Base-by-base conservation (phyloP, 1,140 invertebrate genomes). In the Nomia melanderi region DNA sequence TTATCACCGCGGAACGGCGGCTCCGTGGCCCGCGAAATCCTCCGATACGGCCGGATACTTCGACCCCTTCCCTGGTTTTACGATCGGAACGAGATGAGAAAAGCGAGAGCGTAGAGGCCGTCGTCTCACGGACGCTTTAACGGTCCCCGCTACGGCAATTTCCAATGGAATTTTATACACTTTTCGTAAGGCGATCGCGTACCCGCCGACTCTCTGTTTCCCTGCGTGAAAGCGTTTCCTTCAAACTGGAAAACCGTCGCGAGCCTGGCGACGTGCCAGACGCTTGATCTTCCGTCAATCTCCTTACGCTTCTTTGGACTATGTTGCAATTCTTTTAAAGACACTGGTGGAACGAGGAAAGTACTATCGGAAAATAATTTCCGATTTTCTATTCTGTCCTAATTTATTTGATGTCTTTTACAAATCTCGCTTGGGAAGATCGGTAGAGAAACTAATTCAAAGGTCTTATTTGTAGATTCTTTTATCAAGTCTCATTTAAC, bases 1-100 rank as follows among this genome's bases (percentile, higher is more conserved):
- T 90, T 90, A 90, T 90, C 89, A 86, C 87, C 69, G 78, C 33
- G 56, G 65, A 80, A n/a, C n/a, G n/a, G n/a, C n/a, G n/a, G n/a
- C n/a, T n/a, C n/a, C n/a, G n/a, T 17, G 77, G 80, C 83, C 29
- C 44, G n/a, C 77, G 78, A 74, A 84, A 88, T 86, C 80, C 83
- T 29, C 4, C 44, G 67, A 75, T 79, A 77, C 64, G 54, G 70
- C 66, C 25, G 47, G 79, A 79, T 88, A 83, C 77, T 82, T 62
- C 56, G 47, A 36, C 33, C 56, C 82, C 78, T 83, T 87, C 79
- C 71, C 74, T 39, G 65, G 64, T 65, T 89, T 89, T 88, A 89
- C 87, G 88, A 87, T 79, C 79, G 70, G 70, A 81, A 85, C 85
- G 82, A 78, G 59, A 78, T n/a, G 59, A 63, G 29, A 73, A 59